phyloP scores from a whole-genome alignment of 1,140 invertebrate genomes.

The Megalopta genalis region DNA sequence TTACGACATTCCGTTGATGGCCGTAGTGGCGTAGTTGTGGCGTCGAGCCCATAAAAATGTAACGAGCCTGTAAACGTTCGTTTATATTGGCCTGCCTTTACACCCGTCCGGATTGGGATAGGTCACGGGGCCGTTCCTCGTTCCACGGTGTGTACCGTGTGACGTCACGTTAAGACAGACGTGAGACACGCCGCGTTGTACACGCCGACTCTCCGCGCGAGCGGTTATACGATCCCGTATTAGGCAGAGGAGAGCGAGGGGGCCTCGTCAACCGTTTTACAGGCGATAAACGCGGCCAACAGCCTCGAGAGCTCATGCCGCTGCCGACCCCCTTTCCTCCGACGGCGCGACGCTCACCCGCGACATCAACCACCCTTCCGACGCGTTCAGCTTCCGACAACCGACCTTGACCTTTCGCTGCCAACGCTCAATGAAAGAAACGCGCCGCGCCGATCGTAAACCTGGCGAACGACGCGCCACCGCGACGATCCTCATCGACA shows the following conservation, averaged over 20 bases:
- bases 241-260: conserved; percentile 10
- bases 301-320: not conserved
- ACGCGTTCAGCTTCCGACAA: not conserved
- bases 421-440: conserved; percentile 25
- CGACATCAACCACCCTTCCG: not conserved
- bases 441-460: conserved; percentile 14
- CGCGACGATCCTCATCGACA: too few relatives aligned
- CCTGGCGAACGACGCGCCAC: too few relatives aligned
- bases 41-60: conserved; percentile 80
- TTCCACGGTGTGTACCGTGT: conserved; percentile 59
- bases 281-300: conserved; percentile 52
- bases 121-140: conserved; percentile 67
- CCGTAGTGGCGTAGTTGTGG: conserved; percentile 73
- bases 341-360: not conserved
- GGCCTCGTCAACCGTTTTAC: conserved; percentile 40
- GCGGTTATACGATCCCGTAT: conserved; percentile 37
- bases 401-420: conserved; percentile 48
- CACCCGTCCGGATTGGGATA: conserved; percentile 77
- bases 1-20: conserved; percentile 79
- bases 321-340: too few relatives aligned
- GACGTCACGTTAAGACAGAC: conserved; percentile 67
- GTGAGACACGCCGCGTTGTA: conserved; percentile 23
- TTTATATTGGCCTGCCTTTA: conserved; percentile 79
- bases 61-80: conserved; percentile 81
- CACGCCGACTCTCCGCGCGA: not conserved